Evolutionary conservation across 1,140 invertebrate genomes (phyloP).

Genomic region (Plodia interpunctella): DNA sequence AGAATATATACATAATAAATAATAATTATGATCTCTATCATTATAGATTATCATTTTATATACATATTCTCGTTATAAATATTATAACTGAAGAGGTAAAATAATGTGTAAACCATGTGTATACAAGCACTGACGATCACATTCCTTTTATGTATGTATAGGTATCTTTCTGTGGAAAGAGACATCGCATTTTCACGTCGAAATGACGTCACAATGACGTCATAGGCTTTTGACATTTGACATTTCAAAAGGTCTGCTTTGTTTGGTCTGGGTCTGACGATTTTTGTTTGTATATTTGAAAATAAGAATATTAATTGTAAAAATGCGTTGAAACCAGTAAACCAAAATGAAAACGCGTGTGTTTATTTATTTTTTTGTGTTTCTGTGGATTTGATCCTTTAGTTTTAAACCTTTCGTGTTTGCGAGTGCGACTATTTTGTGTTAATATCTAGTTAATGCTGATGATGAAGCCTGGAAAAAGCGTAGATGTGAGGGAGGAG

Average conservation of each 20-base stretch:
- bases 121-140: too few relatives aligned
- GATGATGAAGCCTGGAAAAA: constrained; percentile 66
- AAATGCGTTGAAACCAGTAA: background rate
- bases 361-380: background rate
- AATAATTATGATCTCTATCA: too few relatives aligned
- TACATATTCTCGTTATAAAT: too few relatives aligned
- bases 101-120: too few relatives aligned
- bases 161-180: too few relatives aligned
- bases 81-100: too few relatives aligned
- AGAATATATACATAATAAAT: too few relatives aligned
- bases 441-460: constrained; percentile 22
- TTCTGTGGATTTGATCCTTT: background rate
- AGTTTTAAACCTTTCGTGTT: constrained; percentile 19
- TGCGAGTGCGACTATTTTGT: constrained; percentile 19
- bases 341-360: background rate
- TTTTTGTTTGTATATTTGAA: constrained; percentile 10
- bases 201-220: constrained; percentile 11
- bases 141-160: too few relatives aligned
- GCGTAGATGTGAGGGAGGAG: constrained; percentile 57
- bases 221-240: constrained; percentile 47
- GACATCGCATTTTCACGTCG: background rate
- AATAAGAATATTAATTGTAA: background rate
- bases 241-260: constrained; percentile 32
- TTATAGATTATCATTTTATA: too few relatives aligned
- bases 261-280: constrained; percentile 9